These are phyloP conservation scores for Beaufortia kweichowensis DNA, from an alignment of 2,113 vertebrate genomes.

Conservation along the genomic window DNA sequence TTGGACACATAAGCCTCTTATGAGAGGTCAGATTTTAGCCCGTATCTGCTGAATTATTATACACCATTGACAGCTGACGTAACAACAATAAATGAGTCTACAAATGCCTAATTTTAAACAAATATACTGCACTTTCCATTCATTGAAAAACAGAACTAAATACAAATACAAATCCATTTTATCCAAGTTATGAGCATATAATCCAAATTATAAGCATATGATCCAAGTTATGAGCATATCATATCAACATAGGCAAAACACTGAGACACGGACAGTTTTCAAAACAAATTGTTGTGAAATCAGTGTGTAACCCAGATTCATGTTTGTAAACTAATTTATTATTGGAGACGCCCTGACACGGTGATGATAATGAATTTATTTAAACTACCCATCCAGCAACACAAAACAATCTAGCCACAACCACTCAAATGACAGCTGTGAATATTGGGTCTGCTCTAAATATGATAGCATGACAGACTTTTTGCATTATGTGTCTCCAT, in stretches of 20 bases:
- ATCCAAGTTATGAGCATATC: too few species aligned
- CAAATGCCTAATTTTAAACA: too few species aligned
- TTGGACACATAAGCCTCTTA: slow-evolving; percentile 29
- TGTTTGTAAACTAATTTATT: slow-evolving; percentile 9
- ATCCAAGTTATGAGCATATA: too few species aligned
- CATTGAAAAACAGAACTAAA: too few species aligned
- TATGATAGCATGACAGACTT: slow-evolving; percentile 2
- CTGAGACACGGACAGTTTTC: too few species aligned
- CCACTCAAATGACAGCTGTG: not conserved
- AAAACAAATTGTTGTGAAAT: too few species aligned
- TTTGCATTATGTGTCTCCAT: slow-evolving; percentile 1
- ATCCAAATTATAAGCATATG: too few species aligned
- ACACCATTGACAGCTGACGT: not conserved
- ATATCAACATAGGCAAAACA: too few species aligned
- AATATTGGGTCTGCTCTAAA: not conserved
- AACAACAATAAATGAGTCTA: not conserved
- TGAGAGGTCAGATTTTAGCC: slow-evolving; percentile 16
- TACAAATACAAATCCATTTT: too few species aligned
- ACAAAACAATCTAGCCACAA: not conserved
- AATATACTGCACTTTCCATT: too few species aligned
- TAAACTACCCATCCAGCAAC: slow-evolving; percentile 2
- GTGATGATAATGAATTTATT: slow-evolving; percentile 2
- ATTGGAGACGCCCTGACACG: not conserved
- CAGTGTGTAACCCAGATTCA: not conserved
- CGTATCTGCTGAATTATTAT: not conserved